A percentile compares a stretch with the other conserved stretches of the same genome.
Conservation (phyloP, 2,797 vertebrate species). For the Falco novaeseelandiae region DNA sequence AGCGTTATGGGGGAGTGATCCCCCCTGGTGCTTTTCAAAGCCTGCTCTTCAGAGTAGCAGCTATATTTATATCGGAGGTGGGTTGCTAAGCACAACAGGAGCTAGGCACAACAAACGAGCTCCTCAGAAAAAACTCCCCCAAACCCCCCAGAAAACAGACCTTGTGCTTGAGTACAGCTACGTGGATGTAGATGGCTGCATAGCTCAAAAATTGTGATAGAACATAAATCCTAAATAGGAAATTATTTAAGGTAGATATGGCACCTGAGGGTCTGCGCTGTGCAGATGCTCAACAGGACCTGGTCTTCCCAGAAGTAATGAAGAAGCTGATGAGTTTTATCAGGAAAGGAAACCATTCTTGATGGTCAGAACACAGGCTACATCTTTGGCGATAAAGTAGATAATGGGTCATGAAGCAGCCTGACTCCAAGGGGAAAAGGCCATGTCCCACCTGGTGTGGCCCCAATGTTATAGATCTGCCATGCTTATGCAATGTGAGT, state of each 20-base stretch:
- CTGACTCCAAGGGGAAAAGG: neutral
- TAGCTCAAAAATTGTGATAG: neutral
- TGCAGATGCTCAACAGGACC: neutral
- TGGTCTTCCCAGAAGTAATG: neutral
- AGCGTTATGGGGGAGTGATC: constrained; percentile 51
- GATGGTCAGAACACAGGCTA: neutral
- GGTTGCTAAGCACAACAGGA: constrained; percentile 57
- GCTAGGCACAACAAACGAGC: constrained; percentile 59
- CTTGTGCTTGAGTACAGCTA: neutral
- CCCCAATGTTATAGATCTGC: neutral
- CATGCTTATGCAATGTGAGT: neutral
- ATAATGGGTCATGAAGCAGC: neutral
- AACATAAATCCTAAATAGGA: neutral
- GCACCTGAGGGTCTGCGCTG: neutral
- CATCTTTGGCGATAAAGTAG: neutral
- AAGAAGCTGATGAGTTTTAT: neutral
- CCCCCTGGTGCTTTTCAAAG: constrained; percentile 62
- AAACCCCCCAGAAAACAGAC: neutral
- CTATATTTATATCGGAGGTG: constrained; percentile 61
- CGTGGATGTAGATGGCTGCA: neutral
- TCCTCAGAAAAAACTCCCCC: neutral
- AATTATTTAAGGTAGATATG: neutral
- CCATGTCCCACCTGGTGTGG: neutral
- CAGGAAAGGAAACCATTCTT: neutral
- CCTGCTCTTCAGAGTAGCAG: constrained; percentile 43